These are phyloP conservation scores for Eurytoma adleriae DNA, from an alignment of 2,888 invertebrate species.

Conservation along the genomic window DNA sequence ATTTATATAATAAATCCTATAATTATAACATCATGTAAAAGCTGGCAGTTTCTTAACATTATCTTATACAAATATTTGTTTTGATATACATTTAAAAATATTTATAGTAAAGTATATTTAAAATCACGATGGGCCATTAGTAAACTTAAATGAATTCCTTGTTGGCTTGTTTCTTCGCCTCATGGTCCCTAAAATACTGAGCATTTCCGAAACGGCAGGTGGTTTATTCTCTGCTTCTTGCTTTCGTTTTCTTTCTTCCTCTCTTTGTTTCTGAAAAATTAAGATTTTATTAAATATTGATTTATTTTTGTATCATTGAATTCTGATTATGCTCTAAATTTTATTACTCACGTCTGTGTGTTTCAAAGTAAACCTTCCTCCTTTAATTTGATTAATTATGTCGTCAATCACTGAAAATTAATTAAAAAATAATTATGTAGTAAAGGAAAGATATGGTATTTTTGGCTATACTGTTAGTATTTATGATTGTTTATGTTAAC, in stretches of 20 bases:
- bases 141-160: constrained; percentile 69
- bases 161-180: constrained; percentile 77
- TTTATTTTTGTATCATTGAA: not conserved
- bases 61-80: constrained; percentile 43
- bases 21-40: constrained; percentile 55
- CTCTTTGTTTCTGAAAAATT: constrained; percentile 75
- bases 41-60: constrained; percentile 55
- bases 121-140: constrained; percentile 64
- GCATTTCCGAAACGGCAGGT: constrained; percentile 81
- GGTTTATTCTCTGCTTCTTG: constrained; percentile 80
- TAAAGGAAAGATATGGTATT: too few species aligned
- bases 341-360: constrained; percentile 79
- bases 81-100: constrained; percentile 45
- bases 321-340: not conserved
- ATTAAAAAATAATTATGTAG: constrained; percentile 24
- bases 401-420: constrained; percentile 81
- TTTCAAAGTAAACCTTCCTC: constrained; percentile 84
- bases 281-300: not conserved
- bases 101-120: constrained; percentile 21
- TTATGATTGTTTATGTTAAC: too few species aligned
- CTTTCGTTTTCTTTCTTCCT: constrained; percentile 78
- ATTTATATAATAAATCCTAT: constrained; percentile 54
- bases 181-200: constrained; percentile 82
- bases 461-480: too few species aligned
- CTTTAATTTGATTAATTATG: constrained; percentile 87